Percentiles rank a stretch among this genome's conserved stretches.
Evolutionary conservation across 2,888 invertebrate genomes (phyloP).

Genomic region (Parapristionchus giblindavisi): DNA sequence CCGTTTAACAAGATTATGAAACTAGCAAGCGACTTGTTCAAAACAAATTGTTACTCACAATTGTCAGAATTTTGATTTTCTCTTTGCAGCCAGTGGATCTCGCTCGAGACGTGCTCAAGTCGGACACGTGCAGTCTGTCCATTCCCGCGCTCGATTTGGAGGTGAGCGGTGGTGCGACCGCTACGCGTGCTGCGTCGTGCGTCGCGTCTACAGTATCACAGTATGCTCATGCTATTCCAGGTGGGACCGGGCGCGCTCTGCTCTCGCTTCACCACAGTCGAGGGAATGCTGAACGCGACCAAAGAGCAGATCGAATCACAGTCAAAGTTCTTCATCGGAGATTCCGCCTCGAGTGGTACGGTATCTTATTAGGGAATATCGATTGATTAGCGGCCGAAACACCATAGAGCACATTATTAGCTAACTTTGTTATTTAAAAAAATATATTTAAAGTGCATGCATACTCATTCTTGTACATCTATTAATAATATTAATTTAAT

Average conservation of each 20-base stretch:
- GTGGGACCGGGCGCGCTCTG: constrained; percentile 86
- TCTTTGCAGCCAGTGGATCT: constrained; percentile 80
- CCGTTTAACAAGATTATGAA: too few relatives aligned
- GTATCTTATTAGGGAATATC: not conserved
- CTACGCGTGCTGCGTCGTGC: too few relatives aligned
- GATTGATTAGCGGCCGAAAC: not conserved
- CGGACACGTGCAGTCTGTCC: constrained; percentile 82
- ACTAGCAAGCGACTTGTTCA: too few relatives aligned
- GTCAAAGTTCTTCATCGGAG: constrained; percentile 67
- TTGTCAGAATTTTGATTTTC: too few relatives aligned
- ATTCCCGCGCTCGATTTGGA: constrained; percentile 90
- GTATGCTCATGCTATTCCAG: constrained; percentile 35
- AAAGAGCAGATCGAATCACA: constrained; percentile 75
- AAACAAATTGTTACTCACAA: too few relatives aligned
- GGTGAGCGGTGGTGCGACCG: constrained; percentile 30
- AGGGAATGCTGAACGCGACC: constrained; percentile 84
- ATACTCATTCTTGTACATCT: too few relatives aligned
- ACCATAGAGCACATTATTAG: too few relatives aligned
- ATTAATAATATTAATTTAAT: too few relatives aligned
- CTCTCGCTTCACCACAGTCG: constrained; percentile 93
- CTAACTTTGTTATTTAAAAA: too few relatives aligned
- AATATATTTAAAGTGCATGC: too few relatives aligned
- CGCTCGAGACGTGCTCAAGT: constrained; percentile 91
- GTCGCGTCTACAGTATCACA: too few relatives aligned
- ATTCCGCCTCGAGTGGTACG: constrained; percentile 51